A percentile compares a stretch with the other conserved stretches of the same genome.
Conservation (phyloP, 2,113 vertebrate species). For the Nicator chloris region DNA sequence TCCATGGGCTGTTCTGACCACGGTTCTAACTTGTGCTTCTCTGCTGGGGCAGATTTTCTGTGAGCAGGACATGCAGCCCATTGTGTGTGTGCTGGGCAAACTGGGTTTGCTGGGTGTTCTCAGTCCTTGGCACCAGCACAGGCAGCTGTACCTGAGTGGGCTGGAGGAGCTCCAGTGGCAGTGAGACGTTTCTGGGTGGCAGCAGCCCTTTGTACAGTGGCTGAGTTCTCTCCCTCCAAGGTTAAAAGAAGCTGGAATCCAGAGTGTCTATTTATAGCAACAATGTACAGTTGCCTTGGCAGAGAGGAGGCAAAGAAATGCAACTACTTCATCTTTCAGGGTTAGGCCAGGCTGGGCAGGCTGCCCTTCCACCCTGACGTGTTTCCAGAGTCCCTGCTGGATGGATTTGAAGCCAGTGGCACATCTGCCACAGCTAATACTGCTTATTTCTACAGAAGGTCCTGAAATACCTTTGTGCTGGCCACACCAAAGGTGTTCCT, state of each 20-base stretch:
- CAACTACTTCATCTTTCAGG: constrained; percentile 3
- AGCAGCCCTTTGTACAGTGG: not conserved
- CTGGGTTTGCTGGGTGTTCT: not conserved
- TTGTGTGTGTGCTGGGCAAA: not conserved
- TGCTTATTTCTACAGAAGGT: not conserved
- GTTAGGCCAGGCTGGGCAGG: not conserved
- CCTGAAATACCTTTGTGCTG: not conserved
- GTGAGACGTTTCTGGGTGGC: not conserved
- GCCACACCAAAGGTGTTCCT: not conserved
- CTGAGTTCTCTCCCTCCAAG: not conserved
- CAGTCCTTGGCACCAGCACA: not conserved
- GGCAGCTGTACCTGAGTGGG: not conserved
- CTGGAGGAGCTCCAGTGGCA: not conserved
- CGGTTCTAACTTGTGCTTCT: not conserved
- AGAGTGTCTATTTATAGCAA: constrained; percentile 25
- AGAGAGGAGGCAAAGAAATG: constrained; percentile 21
- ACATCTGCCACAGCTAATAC: not conserved
- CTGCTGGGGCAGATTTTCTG: not conserved
- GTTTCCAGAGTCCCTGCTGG: not conserved
- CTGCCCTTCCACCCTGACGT: not conserved
- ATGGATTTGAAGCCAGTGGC: not conserved
- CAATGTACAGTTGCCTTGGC: constrained; percentile 47
- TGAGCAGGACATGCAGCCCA: rapidly evolving
- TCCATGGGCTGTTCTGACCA: not conserved
- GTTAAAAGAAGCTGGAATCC: constrained; percentile 23